Percentiles rank a stretch among this genome's conserved stretches.
Conservation (phyloP, 2,113 vertebrate genomes). For the Paedocypris sp. region DNA sequence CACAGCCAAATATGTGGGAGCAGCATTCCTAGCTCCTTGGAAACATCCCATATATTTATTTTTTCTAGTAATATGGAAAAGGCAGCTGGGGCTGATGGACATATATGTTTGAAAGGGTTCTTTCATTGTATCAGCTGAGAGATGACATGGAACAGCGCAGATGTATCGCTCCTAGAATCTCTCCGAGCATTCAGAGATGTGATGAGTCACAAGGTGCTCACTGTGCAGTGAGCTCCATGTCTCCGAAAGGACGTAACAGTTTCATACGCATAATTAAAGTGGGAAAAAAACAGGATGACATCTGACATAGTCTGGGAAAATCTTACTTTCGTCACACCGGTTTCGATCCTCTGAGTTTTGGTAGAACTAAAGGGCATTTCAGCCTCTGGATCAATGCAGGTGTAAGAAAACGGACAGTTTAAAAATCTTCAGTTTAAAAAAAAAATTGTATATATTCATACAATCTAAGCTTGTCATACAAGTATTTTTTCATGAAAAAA, state of each 20-base stretch:
- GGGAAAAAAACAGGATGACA: not conserved
- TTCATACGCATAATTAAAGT: too few species aligned
- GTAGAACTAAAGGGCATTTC: too few species aligned
- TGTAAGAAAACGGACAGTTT: too few species aligned
- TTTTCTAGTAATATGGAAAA: not conserved
- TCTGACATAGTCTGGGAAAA: constrained; percentile 12
- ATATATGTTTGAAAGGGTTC: not conserved
- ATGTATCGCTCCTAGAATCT: not conserved
- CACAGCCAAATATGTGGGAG: not conserved
- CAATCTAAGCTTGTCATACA: too few species aligned
- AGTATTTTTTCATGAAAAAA: too few species aligned
- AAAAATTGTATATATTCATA: too few species aligned
- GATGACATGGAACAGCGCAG: constrained; percentile 13
- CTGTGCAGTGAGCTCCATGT: not conserved
- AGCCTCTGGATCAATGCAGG: too few species aligned
- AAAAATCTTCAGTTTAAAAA: too few species aligned
- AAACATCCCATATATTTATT: not conserved
- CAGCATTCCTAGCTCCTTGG: not conserved
- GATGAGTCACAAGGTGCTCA: constrained; percentile 28
- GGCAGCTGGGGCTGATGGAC: not conserved
- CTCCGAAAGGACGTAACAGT: not conserved
- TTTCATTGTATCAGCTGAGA: not conserved
- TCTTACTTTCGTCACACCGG: not conserved
- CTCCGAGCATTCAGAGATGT: not conserved
- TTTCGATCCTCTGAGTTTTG: constrained; percentile 29